Base-by-base conservation (phyloP, 2,888 invertebrate species). In the Parascotia fuliginaria region DNA sequence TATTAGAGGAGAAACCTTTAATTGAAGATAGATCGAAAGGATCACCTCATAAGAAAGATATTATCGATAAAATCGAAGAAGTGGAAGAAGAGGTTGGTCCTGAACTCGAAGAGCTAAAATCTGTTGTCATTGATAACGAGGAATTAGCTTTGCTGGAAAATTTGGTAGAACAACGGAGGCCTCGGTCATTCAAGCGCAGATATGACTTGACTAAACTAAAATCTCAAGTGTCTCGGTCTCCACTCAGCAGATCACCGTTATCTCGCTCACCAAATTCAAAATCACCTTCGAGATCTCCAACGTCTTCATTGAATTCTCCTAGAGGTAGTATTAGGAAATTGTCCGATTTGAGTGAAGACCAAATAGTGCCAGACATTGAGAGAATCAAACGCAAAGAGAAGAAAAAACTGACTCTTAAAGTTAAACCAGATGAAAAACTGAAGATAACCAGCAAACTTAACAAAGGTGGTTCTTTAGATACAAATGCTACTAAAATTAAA, bases 1-100 rank as follows among this genome's bases (percentile, higher is more conserved):
- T 94, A 56, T 81, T 94, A 1, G 94, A 94, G 78, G 94, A 94
- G 54, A 94, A 94, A 71, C 83, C 93, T 0, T 74, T 94, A n/a
- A 73, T 89, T 12, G 89, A 91, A 5, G 88, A 88, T 13, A 91
- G 87, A 69, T 38, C 57, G 3, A 85, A 84, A 69, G 41, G 40
- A 2, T 45, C 46, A 42, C 27, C 64, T 7, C 48, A 60, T 3
- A 85, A 85, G 46, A 88, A 87, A 59, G 90, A 89, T 6, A 66
- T 68, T 0, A 90, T 91, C 52, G 89, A 86, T 15, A 87, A 87
- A 60, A 88, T 88, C 16, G 91, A 92, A 7, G 94, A 94, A 58
- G 93, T 93, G 0, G 94, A 94, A 62, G 92, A 93, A 46, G 93
- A 94, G 19, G 85, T 85, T 33, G 69, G 73, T 2, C 77, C 75